These are phyloP conservation scores for Drosophila kanekoi DNA, from an alignment of 2,888 invertebrate genomes.

Conservation along the genomic window DNA sequence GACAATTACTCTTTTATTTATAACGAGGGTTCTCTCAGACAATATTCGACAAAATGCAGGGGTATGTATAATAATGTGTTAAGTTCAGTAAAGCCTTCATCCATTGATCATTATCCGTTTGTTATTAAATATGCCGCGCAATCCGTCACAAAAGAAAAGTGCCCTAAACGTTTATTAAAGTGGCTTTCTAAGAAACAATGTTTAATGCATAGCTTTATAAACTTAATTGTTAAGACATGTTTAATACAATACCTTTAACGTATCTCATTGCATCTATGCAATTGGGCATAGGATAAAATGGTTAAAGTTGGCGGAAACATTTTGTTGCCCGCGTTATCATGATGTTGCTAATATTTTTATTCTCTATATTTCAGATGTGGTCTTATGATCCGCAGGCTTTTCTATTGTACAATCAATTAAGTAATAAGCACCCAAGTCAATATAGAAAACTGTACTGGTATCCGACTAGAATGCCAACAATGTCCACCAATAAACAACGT, in stretches of 20 bases:
- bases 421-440: not conserved
- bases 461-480: not conserved
- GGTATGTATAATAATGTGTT: not conserved
- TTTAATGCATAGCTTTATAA: no score
- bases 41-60: not conserved
- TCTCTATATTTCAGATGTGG: not conserved
- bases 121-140: no score
- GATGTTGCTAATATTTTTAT: not conserved
- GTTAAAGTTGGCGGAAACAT: no score
- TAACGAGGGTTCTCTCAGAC: not conserved
- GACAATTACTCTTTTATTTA: not conserved
- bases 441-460: slow-evolving; percentile 3
- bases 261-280: no score
- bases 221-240: no score
- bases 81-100: not conserved
- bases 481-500: not conserved
- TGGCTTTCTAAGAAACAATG: no score
- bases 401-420: not conserved
- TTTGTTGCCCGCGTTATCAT: no score
- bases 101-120: no score
- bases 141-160: no score
- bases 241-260: no score
- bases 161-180: no score
- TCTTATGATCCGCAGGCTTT: not conserved
- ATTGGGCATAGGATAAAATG: no score